Evolutionary conservation across 2,113 vertebrate species (phyloP), one percentile per base, ranked within the genome.

Genomic region (Cavia porcellus): DNA sequence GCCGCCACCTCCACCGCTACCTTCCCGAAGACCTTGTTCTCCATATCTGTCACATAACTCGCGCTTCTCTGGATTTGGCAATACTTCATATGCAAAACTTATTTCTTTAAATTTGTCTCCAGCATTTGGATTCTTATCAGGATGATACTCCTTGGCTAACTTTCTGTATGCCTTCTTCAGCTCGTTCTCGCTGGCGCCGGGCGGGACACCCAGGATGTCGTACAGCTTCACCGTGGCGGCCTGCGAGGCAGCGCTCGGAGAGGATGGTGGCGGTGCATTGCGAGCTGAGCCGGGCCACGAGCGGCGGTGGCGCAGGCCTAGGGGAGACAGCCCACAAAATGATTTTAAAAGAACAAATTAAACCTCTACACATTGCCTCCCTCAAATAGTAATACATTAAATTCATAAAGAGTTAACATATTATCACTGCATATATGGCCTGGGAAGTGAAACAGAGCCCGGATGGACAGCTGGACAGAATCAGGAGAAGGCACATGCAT

Each of bases 81-180:
- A 96, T 0, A 99, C 99, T 98, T 99, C 99, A 95, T 99, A 99
- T 4, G 99, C 99, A 99, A 99, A 99, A 95, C 99, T 99, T 96
- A 99, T 99, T 98, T 99, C 99, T 99, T 99, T 99, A 98, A 99
- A 99, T 99, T 99, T 99, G 97, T 99, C 99, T 92, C 99, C 99
- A 86, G 99, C 99, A 97, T 99, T 99, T 90, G 99, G 99, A 98
- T 99, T 99, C 98, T 99, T 99, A 98, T 99, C 99, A 96, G 99
- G 99, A 90, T 99, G 99, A 97, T 99, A 99, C 62, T 99, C 99
- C 98, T 99, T 99, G 97, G 99, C 99, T 98, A 99, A 97, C 96
- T 99, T 99, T 90, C 99, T 99, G 98, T 99, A 99, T 28, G 99
- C 99, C 99, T 99, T 99, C 98, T 99, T 99, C 0, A 99, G 99